A percentile compares a stretch with the other conserved stretches of the same genome.
These are phyloP conservation scores for Ophonus ardosiacus DNA, from an alignment of 2,888 invertebrate genomes.

Conservation along the genomic window DNA sequence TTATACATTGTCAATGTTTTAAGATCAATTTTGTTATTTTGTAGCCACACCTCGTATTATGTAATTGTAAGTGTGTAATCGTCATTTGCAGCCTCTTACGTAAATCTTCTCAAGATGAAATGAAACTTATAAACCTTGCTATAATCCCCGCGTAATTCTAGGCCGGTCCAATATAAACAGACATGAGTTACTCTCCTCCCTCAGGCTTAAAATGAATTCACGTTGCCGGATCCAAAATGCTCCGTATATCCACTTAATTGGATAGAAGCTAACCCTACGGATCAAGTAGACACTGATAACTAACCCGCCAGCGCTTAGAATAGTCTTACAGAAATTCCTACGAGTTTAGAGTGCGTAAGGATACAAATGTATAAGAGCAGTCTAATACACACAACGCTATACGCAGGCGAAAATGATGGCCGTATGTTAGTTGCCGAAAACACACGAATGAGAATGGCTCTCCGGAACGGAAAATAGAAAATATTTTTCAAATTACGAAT, in stretches of 20 bases:
- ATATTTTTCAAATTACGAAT: not conserved
- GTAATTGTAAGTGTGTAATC: not conserved
- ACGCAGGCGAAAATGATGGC: slow-evolving; percentile 57
- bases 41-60: no score
- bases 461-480: not conserved
- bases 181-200: slow-evolving; percentile 60
- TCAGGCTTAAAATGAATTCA: slow-evolving; percentile 72
- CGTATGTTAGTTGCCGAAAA: slow-evolving; percentile 58
- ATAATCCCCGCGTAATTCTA: slow-evolving; percentile 32
- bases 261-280: slow-evolving; percentile 74
- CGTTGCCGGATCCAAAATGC: slow-evolving; percentile 74
- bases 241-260: slow-evolving; percentile 76
- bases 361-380: not conserved
- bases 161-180: slow-evolving; percentile 58
- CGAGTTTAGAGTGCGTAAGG: not conserved
- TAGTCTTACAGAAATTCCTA: slow-evolving; percentile 67
- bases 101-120: slow-evolving; percentile 48
- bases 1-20: no score
- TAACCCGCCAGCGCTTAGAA: slow-evolving; percentile 73
- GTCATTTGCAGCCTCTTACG: slow-evolving; percentile 32
- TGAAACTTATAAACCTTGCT: slow-evolving; percentile 42
- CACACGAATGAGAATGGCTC: not conserved
- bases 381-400: slow-evolving; percentile 15
- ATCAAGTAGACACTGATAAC: slow-evolving; percentile 75
- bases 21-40: no score